Conservation (phyloP, 2,888 invertebrate species). For the Agonopterix arenella region DNA sequence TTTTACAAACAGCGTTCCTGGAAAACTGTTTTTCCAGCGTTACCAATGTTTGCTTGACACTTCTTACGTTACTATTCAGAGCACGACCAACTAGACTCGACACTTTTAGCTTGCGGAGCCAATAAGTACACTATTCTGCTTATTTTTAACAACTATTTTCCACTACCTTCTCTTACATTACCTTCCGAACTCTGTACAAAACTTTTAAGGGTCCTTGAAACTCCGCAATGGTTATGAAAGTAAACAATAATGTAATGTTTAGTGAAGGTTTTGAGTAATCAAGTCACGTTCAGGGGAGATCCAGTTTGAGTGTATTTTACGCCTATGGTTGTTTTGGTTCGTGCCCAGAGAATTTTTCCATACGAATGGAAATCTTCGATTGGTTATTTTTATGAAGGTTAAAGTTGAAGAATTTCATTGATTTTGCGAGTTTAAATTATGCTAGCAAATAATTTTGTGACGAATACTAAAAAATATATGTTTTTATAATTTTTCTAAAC, state of each 20-base stretch:
- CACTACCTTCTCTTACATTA: conserved; percentile 4
- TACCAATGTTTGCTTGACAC: not conserved
- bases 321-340: conserved; percentile 23
- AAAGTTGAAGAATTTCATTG: not conserved
- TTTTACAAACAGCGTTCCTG: no score
- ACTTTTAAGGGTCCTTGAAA: not conserved
- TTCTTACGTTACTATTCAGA: conserved; percentile 9
- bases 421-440: no score
- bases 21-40: no score
- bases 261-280: conserved; percentile 5
- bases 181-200: not conserved
- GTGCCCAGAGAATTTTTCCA: conserved; percentile 4
- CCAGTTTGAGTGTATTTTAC: conserved; percentile 22
- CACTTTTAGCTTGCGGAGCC: conserved; percentile 17
- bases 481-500: no score
- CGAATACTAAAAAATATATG: no score
- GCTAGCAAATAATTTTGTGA: no score
- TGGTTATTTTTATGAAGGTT: not conserved
- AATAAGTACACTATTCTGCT: conserved; percentile 18
- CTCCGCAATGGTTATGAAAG: conserved; percentile 2
- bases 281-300: conserved; percentile 20
- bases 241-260: not conserved
- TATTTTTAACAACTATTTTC: conserved; percentile 13
- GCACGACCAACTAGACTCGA: conserved; percentile 15
- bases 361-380: not conserved